Conservation (phyloP, 2,113 vertebrate genomes). For the Anhinga rufa region DNA sequence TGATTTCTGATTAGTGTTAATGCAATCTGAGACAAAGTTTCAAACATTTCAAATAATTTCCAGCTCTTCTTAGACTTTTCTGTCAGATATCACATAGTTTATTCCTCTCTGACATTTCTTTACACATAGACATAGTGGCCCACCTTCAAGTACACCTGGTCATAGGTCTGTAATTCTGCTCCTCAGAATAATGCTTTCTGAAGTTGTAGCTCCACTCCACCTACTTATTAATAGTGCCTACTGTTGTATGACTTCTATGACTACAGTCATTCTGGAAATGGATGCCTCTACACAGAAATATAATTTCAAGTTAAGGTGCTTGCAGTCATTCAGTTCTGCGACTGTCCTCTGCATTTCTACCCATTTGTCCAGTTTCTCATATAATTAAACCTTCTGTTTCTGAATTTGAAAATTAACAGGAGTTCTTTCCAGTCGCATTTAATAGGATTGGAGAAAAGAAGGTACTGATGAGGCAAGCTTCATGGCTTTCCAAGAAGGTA, state of each 20-base stretch:
- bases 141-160: background rate
- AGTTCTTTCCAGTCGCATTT: background rate
- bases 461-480: background rate
- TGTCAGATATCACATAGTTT: background rate
- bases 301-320: background rate
- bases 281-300: background rate
- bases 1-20: background rate
- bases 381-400: background rate
- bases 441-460: background rate
- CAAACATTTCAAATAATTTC: background rate
- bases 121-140: background rate
- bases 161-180: background rate
- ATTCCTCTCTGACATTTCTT: background rate
- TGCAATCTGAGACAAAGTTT: background rate
- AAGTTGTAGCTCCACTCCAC: background rate
- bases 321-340: background rate
- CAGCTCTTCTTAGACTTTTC: background rate
- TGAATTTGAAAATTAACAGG: background rate
- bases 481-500: background rate
- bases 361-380: background rate
- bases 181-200: background rate
- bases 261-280: background rate
- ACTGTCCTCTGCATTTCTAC: background rate
- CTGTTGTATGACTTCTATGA: background rate
- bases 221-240: background rate